Percentiles rank a stretch among this genome's conserved stretches.
These are phyloP conservation scores for Phalangium opilio DNA, from an alignment of 2,888 invertebrate genomes.

Conservation along the genomic window DNA sequence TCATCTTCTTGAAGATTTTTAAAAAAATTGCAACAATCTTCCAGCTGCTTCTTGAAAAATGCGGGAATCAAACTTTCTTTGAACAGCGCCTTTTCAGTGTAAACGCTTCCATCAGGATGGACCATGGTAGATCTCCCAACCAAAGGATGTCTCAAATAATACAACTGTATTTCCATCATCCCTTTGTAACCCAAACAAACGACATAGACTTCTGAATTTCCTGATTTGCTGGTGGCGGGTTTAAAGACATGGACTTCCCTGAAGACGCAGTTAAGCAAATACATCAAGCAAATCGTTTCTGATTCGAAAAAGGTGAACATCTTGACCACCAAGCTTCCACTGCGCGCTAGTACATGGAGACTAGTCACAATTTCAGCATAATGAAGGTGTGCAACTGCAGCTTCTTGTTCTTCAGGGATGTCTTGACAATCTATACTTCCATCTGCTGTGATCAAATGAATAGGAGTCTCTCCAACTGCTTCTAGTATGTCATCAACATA, in stretches of 20 bases:
- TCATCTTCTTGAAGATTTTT: conserved; percentile 25
- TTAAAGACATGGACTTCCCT: conserved; percentile 51
- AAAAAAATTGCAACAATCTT: conserved; percentile 48
- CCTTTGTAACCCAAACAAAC: conserved; percentile 33
- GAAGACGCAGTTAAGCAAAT: conserved; percentile 60
- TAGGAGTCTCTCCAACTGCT: conserved; percentile 7
- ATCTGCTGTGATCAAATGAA: conserved; percentile 61
- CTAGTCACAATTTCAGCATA: conserved; percentile 69
- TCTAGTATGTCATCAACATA: conserved; percentile 7
- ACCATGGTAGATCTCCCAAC: conserved; percentile 21
- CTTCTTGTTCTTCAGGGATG: conserved; percentile 74
- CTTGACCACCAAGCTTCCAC: conserved; percentile 69
- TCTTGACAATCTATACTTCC: conserved; percentile 80
- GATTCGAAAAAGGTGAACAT: conserved; percentile 80
- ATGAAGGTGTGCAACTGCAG: conserved; percentile 56
- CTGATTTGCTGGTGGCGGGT: conserved; percentile 81
- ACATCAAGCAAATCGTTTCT: conserved; percentile 59
- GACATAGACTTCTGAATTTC: conserved; percentile 85
- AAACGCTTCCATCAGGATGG: conserved; percentile 3
- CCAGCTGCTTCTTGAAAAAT: conserved; percentile 47
- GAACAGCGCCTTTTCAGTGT: conserved; percentile 37
- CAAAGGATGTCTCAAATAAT: neutral
- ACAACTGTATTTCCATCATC: neutral
- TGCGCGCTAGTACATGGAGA: conserved; percentile 47
- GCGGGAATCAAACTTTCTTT: conserved; percentile 42